These are phyloP conservation scores for Uropetala carovei DNA, from an alignment of 2,888 invertebrate genomes.

Conservation along the genomic window DNA sequence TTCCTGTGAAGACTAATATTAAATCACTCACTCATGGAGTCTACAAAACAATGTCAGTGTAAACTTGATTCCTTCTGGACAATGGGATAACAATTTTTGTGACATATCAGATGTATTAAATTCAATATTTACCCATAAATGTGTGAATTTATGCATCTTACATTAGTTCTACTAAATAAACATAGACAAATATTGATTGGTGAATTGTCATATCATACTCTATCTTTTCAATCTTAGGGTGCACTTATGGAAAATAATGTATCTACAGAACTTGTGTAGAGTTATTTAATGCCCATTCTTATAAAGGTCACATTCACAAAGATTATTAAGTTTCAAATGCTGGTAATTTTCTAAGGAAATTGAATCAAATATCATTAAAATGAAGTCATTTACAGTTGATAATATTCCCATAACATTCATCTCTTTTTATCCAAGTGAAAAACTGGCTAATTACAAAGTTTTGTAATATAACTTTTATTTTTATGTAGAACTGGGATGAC, in stretches of 20 bases:
- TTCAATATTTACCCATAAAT: too few relatives aligned
- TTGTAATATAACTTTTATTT: not conserved
- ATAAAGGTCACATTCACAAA: not conserved
- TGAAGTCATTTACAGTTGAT: conserved; percentile 6
- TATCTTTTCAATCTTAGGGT: not conserved
- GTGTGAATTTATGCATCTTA: too few relatives aligned
- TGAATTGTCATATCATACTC: too few relatives aligned
- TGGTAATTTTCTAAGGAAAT: not conserved
- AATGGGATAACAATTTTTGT: too few relatives aligned
- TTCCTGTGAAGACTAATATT: too few relatives aligned
- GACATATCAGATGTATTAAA: too few relatives aligned
- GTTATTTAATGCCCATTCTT: not conserved
- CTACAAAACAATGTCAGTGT: too few relatives aligned
- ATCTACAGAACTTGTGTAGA: not conserved
- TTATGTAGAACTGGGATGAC: not conserved
- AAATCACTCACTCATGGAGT: too few relatives aligned
- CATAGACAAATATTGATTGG: too few relatives aligned
- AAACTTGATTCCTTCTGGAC: too few relatives aligned
- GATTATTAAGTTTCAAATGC: not conserved
- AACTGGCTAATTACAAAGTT: not conserved
- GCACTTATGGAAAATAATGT: not conserved
- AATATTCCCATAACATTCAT: not conserved
- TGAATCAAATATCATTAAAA: not conserved
- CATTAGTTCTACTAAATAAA: too few relatives aligned
- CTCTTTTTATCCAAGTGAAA: not conserved